phyloP scores from a whole-genome alignment of 1,140 invertebrate species.

The Laupala kohalensis region DNA sequence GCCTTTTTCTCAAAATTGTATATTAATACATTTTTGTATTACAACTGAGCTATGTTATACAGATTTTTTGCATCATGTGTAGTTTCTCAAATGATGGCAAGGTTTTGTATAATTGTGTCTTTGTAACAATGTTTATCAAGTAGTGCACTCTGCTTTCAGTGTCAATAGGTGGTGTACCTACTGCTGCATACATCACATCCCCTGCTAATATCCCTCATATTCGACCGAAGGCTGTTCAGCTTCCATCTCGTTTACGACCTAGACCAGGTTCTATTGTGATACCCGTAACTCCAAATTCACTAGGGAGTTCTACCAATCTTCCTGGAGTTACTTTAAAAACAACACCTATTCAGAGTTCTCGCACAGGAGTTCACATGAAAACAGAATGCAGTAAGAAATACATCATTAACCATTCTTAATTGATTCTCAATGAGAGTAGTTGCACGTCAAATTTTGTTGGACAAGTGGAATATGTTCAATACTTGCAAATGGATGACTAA shows the following conservation, averaged over 20 bases:
- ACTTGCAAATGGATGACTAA: no score
- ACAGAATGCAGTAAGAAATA: neutral
- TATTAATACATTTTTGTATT: no score
- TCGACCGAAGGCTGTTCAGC: constrained; percentile 5
- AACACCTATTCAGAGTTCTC: neutral
- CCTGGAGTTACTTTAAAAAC: neutral
- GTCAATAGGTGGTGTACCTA: constrained; percentile 7
- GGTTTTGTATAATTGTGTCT: no score
- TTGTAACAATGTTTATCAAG: no score
- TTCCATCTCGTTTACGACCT: constrained; percentile 1
- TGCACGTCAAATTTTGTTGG: no score
- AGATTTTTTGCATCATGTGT: no score
- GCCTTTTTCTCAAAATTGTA: no score
- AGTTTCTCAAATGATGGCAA: no score
- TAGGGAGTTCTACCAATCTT: neutral
- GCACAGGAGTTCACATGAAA: neutral
- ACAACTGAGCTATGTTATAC: no score
- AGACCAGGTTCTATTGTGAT: constrained; percentile 12
- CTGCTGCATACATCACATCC: constrained; percentile 10
- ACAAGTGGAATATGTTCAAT: no score
- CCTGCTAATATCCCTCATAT: neutral
- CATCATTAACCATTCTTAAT: no score
- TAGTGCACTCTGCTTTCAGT: neutral
- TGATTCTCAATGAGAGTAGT: no score
- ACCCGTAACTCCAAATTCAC: constrained; percentile 9